Percentiles rank a stretch among this genome's conserved stretches.
These are phyloP conservation scores for Pterophyllum scalare DNA, from an alignment of 2,113 vertebrate species.

Conservation along the genomic window DNA sequence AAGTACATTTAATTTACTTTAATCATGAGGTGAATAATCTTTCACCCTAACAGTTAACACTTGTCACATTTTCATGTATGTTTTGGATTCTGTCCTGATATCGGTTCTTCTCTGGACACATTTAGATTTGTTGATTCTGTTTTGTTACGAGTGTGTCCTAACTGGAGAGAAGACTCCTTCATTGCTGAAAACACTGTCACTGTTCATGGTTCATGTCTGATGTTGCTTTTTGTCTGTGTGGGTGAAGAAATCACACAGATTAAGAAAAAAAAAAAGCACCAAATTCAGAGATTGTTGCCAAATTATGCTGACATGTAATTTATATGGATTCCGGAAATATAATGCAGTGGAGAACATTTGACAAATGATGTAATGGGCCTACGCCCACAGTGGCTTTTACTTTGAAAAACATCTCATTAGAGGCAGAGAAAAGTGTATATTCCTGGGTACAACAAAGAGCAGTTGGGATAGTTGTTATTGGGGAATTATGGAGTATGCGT, in stretches of 20 bases:
- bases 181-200: constrained; percentile 20
- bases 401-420: constrained; percentile 73
- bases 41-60: background rate
- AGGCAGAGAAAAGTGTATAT: constrained; percentile 35
- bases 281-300: constrained; percentile 25
- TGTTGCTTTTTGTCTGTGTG: constrained; percentile 24
- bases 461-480: constrained; percentile 57
- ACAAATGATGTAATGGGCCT: constrained; percentile 46
- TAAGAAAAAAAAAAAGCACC: constrained; percentile 8
- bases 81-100: background rate
- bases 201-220: constrained; percentile 14
- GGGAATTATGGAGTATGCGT: constrained; percentile 46
- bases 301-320: constrained; percentile 28
- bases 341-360: constrained; percentile 29
- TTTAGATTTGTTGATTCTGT: constrained; percentile 6
- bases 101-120: background rate
- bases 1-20: background rate
- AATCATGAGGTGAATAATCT: background rate
- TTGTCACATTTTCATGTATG: background rate
- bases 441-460: constrained; percentile 35
- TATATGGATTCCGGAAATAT: constrained; percentile 19
- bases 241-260: constrained; percentile 28
- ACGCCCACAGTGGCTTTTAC: constrained; percentile 58
- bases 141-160: constrained; percentile 13
- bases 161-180: constrained; percentile 24